A percentile compares a stretch with the other conserved stretches of the same genome.
phyloP scores from a whole-genome alignment of 2,113 vertebrate species.

The Pyrgilauda ruficollis region DNA sequence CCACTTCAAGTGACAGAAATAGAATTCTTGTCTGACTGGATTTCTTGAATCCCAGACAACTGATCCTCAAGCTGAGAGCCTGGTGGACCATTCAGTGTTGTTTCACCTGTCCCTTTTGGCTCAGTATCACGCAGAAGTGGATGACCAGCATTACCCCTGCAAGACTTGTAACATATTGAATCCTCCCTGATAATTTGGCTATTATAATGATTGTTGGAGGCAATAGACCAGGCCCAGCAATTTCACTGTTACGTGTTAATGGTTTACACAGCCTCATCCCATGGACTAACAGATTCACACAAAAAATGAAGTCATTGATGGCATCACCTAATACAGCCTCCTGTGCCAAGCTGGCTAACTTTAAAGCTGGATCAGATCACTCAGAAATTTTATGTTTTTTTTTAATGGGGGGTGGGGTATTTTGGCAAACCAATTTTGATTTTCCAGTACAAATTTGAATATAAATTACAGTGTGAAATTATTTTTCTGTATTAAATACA shows the following conservation, averaged over 20 bases:
- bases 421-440: neutral
- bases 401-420: rapidly evolving
- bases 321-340: neutral
- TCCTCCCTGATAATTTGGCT: neutral
- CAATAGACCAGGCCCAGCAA: neutral
- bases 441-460: neutral
- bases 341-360: neutral
- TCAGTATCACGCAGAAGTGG: neutral
- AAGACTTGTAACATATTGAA: neutral
- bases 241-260: neutral
- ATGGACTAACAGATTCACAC: neutral
- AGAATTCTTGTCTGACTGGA: neutral
- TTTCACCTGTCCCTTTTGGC: neutral
- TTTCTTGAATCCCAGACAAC: neutral
- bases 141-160: neutral
- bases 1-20: neutral
- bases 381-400: neutral
- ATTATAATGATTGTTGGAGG: neutral
- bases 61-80: neutral
- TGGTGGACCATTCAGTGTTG: neutral
- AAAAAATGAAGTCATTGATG: neutral
- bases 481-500: neutral
- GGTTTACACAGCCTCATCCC: neutral
- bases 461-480: neutral
- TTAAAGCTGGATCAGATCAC: neutral